Evolutionary conservation across 2,888 invertebrate genomes (phyloP), one percentile per base, ranked within the genome.

Genomic region (Ennomos fuscantarius): DNA sequence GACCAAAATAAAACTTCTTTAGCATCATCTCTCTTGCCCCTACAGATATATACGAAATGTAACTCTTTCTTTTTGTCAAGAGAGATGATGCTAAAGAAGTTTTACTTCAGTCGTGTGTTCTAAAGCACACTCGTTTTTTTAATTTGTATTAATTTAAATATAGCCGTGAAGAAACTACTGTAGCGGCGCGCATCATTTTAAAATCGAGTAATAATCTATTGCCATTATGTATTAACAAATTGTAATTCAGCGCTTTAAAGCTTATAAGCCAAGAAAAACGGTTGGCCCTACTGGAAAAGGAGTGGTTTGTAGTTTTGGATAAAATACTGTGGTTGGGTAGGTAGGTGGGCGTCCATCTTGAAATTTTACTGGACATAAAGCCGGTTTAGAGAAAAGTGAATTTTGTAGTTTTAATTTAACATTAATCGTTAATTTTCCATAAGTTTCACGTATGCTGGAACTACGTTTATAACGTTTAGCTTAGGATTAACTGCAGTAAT

Each of bases 281-380:
- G 68, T 62, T 68, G 65, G 68, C 51, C 63, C 10, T 37, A 51
- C 36, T 65, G 68, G 65, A 62, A 65, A 68, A 68, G 68, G 68
- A 68, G 68, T 68, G 68, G 68, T 67, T 24, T 61, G 64, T 61
- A 47, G 61, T 61, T 49, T 55, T 59, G 62, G 50, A 55, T 54
- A 40, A 55, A 51, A 48, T 34, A 60, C 55, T 49, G 45, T 68
- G 81, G 82, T 94, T 93, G 94, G 93, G 94, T 94, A 94, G 93
- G 95, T 93, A 94, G 93, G 94, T 94, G 94, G 93, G 95, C 95
- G 94, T 95, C 95, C 95, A 95, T 95, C 95, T 95, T 95, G 95
- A 94, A 79, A 95, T 94, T 94, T 93, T 93, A 93, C 93, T 94
- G 93, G 93, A 93, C 94, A 93, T 94, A 95, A 65, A 95, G 95